phyloP scores from a whole-genome alignment of 2,888 invertebrate genomes.

The Globia sparganii region DNA sequence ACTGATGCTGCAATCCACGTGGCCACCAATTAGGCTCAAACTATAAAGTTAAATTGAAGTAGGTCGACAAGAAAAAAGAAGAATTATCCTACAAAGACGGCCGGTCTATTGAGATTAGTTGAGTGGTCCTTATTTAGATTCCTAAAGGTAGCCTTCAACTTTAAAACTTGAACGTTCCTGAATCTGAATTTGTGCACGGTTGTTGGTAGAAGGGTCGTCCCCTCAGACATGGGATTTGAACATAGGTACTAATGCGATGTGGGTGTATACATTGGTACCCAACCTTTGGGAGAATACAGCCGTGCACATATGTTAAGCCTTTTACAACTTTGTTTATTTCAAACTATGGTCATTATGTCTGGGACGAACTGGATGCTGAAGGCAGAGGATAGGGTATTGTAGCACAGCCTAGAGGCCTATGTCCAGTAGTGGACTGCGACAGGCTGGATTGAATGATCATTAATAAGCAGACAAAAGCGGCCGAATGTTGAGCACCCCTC shows the following conservation, averaged over 20 bases:
- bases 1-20: too few relatives aligned
- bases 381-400: not conserved
- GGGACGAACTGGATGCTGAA: not conserved
- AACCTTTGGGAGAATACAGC: not conserved
- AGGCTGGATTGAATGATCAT: too few relatives aligned
- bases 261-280: not conserved
- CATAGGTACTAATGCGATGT: not conserved
- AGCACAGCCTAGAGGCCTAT: not conserved
- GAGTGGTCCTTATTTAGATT: not conserved
- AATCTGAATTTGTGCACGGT: not conserved
- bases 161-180: not conserved
- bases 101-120: not conserved
- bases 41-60: not conserved
- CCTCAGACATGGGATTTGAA: not conserved
- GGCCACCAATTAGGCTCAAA: not conserved
- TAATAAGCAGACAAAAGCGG: not conserved
- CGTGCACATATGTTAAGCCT: too few relatives aligned
- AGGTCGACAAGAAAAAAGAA: not conserved
- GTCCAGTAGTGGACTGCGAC: not conserved
- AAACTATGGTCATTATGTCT: not conserved
- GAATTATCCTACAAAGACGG: not conserved
- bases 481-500: not conserved
- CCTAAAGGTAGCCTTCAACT: not conserved
- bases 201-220: not conserved
- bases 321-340: not conserved